Percentiles rank a stretch among this genome's conserved stretches.
Evolutionary conservation across 2,797 vertebrate genomes (phyloP).

Genomic region (Aselliscus stoliczkanus): DNA sequence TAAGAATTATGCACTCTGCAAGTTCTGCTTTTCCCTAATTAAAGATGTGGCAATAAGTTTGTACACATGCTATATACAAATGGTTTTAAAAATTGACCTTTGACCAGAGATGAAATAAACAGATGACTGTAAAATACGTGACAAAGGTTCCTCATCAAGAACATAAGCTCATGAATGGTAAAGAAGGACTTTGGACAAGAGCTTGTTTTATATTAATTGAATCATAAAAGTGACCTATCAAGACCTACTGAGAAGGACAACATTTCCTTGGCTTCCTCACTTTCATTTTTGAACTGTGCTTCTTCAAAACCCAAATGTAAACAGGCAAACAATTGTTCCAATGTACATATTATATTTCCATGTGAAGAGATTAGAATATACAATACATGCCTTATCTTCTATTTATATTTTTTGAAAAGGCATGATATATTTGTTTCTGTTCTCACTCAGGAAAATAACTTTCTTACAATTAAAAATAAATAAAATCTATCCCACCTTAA

Average conservation of each 20-base stretch:
- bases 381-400: neutral
- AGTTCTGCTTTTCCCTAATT: constrained; percentile 4
- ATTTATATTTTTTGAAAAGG: neutral
- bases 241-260: neutral
- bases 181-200: constrained; percentile 13
- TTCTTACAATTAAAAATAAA: neutral
- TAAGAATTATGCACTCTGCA: neutral
- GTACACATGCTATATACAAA: neutral
- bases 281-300: neutral
- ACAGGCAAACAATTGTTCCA: neutral
- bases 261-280: neutral
- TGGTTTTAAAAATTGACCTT: neutral
- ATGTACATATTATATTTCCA: neutral
- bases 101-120: neutral
- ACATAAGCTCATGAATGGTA: neutral
- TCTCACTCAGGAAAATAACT: neutral
- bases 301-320: constrained; percentile 1
- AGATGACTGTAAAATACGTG: neutral
- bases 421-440: neutral
- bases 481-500: neutral
- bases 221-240: neutral
- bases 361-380: neutral
- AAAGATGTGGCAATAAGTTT: neutral
- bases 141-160: neutral
- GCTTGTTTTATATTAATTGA: neutral